Percentiles rank a stretch among this genome's conserved stretches.
phyloP scores from a whole-genome alignment of 2,888 invertebrate genomes.

The Lycophotia porphyrea region DNA sequence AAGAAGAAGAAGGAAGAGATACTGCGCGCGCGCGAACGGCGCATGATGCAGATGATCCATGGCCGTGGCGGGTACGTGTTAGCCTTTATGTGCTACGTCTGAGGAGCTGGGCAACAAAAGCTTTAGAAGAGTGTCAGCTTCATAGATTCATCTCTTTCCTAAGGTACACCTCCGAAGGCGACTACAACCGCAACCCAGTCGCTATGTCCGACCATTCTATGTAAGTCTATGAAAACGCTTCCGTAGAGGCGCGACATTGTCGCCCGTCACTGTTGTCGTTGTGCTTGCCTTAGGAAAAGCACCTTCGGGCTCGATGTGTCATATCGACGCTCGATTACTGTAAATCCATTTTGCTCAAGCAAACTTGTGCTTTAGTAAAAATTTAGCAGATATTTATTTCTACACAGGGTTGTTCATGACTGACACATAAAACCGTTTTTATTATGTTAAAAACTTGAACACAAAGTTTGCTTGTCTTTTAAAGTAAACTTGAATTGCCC shows the following conservation, averaged over 20 bases:
- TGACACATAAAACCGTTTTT: not conserved
- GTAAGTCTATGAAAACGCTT: not conserved
- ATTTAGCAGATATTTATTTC: not conserved
- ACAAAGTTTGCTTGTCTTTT: not conserved
- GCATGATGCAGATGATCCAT: constrained; percentile 98
- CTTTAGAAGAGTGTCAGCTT: not conserved
- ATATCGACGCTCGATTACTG: not conserved
- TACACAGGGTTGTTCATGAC: not conserved
- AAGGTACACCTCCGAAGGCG: not conserved
- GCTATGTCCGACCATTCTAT: constrained; percentile 3
- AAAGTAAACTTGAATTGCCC: not conserved
- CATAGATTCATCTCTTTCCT: not conserved
- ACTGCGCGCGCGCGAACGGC: constrained; percentile 96
- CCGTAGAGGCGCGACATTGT: not conserved
- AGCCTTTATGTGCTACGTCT: not conserved
- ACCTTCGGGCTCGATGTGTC: not conserved
- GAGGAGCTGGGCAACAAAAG: constrained; percentile 44
- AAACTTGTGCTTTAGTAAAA: not conserved
- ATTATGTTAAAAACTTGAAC: not conserved
- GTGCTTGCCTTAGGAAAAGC: constrained; percentile 1
- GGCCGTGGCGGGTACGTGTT: constrained; percentile 94
- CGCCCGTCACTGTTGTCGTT: not conserved
- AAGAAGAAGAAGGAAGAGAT: constrained; percentile 99
- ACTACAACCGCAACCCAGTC: constrained; percentile 8
- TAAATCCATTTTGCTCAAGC: constrained; percentile 1